Conservation (phyloP, 2,113 vertebrate genomes). For the Periophthalmus modestus region DNA sequence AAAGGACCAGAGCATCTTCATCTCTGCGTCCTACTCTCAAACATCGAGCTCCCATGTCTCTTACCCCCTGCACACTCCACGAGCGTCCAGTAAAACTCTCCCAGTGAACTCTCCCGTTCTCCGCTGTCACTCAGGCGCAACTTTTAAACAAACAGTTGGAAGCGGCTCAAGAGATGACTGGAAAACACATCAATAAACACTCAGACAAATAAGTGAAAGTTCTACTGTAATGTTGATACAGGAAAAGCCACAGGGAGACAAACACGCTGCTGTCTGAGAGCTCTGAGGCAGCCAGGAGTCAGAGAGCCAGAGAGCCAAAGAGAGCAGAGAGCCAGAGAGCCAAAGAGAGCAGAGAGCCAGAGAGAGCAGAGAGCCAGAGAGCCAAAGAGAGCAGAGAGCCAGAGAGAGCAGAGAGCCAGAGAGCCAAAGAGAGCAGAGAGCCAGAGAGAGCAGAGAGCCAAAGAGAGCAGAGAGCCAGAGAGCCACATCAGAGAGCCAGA, state of each 20-base stretch:
- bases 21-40: slow-evolving; percentile 37
- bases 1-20: slow-evolving; percentile 28
- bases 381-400: slow-evolving; percentile 12
- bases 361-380: background rate
- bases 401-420: no score
- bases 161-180: slow-evolving; percentile 6
- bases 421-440: background rate
- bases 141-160: background rate
- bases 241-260: slow-evolving; percentile 64
- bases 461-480: no score
- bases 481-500: no score
- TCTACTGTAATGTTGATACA: slow-evolving; percentile 12
- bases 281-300: slow-evolving; percentile 32
- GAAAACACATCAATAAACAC: background rate
- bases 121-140: slow-evolving; percentile 1
- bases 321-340: background rate
- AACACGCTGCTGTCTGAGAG: slow-evolving; percentile 44
- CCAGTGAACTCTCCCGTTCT: slow-evolving; percentile 8
- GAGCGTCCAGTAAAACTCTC: slow-evolving; percentile 4
- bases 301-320: slow-evolving; percentile 35
- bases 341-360: background rate
- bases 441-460: no score
- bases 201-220: background rate
- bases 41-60: slow-evolving; percentile 29
- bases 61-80: slow-evolving; percentile 38